Evolutionary conservation across 1,140 invertebrate species (phyloP).

Genomic region (Magallana gigas): DNA sequence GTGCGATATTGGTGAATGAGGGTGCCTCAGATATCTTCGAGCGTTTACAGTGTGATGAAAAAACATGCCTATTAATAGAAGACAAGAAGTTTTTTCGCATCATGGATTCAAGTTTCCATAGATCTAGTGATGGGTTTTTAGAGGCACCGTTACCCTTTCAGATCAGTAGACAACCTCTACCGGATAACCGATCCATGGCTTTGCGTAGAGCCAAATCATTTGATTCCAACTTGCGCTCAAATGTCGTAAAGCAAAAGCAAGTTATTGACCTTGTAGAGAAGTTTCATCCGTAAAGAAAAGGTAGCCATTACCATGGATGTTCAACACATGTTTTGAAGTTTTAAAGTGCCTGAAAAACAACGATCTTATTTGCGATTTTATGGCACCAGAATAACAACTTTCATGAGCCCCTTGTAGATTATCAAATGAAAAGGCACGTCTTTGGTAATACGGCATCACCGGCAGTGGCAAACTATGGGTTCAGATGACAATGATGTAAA

Average conservation of each 20-base stretch:
- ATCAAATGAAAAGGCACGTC: conserved; percentile 59
- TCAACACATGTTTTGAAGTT: conserved; percentile 55
- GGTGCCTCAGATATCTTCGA: not conserved
- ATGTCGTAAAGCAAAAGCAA: conserved; percentile 41
- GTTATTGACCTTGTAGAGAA: conserved; percentile 50
- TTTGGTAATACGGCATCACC: conserved; percentile 57
- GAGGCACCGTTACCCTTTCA: conserved; percentile 49
- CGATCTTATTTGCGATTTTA: conserved; percentile 54
- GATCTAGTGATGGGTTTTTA: conserved; percentile 35
- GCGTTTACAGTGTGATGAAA: conserved; percentile 42
- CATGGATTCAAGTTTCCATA: conserved; percentile 48
- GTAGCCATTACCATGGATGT: conserved; percentile 54
- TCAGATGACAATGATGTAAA: conserved; percentile 33
- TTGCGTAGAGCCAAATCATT: conserved; percentile 35
- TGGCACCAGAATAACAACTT: conserved; percentile 55
- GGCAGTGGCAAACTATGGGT: conserved; percentile 52
- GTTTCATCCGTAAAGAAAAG: conserved; percentile 54
- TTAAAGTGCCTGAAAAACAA: conserved; percentile 46
- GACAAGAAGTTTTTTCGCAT: conserved; percentile 50
- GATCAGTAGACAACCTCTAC: conserved; percentile 17
- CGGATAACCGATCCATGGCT: conserved; percentile 38
- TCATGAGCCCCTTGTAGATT: conserved; percentile 34
- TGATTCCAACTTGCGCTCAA: conserved; percentile 16
- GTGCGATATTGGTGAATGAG: conserved; percentile 26
- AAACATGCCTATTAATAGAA: conserved; percentile 41